phyloP scores from a whole-genome alignment of 1,140 invertebrate genomes.

The Bradysia coprophila region DNA sequence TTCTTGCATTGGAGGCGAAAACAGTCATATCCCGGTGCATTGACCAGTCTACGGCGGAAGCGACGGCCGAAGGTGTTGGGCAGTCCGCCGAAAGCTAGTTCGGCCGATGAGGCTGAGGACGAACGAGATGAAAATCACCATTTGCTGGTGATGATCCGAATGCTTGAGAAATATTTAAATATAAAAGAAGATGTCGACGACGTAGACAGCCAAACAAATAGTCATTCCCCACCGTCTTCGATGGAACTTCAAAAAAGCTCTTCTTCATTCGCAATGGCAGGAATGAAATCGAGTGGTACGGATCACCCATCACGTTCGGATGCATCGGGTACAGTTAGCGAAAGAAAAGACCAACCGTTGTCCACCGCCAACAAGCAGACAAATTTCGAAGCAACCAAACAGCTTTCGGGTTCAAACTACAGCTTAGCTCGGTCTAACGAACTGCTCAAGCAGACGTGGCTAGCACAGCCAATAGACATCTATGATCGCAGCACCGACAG shows the following conservation, averaged over 20 bases:
- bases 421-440: background rate
- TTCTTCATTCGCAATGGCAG: slow-evolving; percentile 7
- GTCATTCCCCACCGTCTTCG: background rate
- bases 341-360: background rate
- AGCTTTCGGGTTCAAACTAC: too few species aligned
- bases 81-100: slow-evolving; percentile 1
- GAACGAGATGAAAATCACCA: background rate
- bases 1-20: slow-evolving; percentile 62
- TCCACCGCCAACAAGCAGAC: background rate
- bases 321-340: background rate
- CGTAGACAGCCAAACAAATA: background rate
- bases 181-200: slow-evolving; percentile 8
- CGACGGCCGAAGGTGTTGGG: slow-evolving; percentile 15
- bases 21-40: slow-evolving; percentile 52
- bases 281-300: background rate
- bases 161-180: slow-evolving; percentile 15
- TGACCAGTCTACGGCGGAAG: slow-evolving; percentile 34
- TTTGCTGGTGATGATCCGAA: background rate
- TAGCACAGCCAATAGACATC: background rate
- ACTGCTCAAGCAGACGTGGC: background rate
- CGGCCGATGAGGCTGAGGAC: slow-evolving; percentile 4
- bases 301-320: background rate
- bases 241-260: slow-evolving; percentile 9
- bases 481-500: background rate
- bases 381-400: background rate